phyloP scores from a whole-genome alignment of 2,113 vertebrate species.

The Sebastes fasciatus region DNA sequence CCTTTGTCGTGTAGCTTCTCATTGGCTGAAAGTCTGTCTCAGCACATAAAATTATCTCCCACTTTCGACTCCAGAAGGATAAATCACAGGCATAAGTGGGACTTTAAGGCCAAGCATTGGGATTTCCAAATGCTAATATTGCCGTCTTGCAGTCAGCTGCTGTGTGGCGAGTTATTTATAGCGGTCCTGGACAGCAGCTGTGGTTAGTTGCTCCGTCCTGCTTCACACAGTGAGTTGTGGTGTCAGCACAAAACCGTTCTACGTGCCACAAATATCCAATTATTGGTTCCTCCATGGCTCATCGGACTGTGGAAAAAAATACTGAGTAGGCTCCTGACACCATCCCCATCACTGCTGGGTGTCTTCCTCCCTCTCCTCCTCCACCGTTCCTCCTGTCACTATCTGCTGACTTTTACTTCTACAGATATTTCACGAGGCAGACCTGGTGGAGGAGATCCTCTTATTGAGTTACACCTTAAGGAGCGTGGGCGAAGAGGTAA shows the following conservation, averaged over 20 bases:
- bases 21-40: neutral
- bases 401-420: neutral
- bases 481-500: neutral
- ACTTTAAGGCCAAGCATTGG: neutral
- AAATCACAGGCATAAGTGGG: neutral
- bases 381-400: neutral
- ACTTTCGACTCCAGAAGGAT: neutral
- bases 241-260: constrained; percentile 64
- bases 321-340: constrained; percentile 8
- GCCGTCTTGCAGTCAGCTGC: constrained; percentile 55
- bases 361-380: constrained; percentile 22
- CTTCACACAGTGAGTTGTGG: constrained; percentile 23
- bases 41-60: neutral
- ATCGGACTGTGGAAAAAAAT: constrained; percentile 3
- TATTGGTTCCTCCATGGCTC: constrained; percentile 29
- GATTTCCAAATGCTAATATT: constrained; percentile 19
- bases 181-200: constrained; percentile 72
- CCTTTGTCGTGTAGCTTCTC: neutral
- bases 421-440: neutral
- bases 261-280: constrained; percentile 54
- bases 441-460: neutral
- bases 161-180: constrained; percentile 60
- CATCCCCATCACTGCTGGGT: neutral
- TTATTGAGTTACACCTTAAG: neutral
- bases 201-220: constrained; percentile 34